A percentile compares a stretch with the other conserved stretches of the same genome.
Evolutionary conservation across 2,113 vertebrate genomes (phyloP).

Genomic region (Cryptotis parvus): DNA sequence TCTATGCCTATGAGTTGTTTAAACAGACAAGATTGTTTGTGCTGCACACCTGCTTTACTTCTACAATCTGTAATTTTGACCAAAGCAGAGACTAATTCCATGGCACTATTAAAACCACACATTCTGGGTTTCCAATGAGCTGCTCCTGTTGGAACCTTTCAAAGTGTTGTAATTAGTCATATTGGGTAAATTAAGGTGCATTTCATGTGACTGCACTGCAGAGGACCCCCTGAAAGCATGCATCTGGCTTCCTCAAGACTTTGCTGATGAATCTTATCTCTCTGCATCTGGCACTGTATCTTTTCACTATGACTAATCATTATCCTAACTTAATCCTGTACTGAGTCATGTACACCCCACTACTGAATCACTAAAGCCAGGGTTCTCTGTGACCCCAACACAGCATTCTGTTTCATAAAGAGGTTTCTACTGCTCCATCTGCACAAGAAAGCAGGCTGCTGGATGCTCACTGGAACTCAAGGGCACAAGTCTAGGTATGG

Average conservation of each 20-base stretch:
- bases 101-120: background rate
- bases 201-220: background rate
- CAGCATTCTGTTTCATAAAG: background rate
- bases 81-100: background rate
- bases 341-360: background rate
- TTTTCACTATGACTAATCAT: background rate
- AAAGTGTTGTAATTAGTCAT: too few species aligned
- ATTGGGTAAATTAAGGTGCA: background rate
- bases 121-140: background rate
- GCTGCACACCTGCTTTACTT: background rate
- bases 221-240: background rate
- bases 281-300: background rate
- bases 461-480: background rate
- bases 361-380: background rate
- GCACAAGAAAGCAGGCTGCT: background rate
- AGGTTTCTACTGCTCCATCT: background rate
- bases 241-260: background rate
- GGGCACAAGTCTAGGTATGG: background rate
- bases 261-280: background rate
- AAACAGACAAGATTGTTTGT: background rate
- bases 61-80: background rate
- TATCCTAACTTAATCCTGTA: background rate
- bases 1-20: slow-evolving; percentile 3
- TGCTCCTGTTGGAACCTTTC: too few species aligned
- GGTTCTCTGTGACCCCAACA: background rate